Base-by-base conservation (phyloP, 2,113 vertebrate species). In the Percopsis transmontana region DNA sequence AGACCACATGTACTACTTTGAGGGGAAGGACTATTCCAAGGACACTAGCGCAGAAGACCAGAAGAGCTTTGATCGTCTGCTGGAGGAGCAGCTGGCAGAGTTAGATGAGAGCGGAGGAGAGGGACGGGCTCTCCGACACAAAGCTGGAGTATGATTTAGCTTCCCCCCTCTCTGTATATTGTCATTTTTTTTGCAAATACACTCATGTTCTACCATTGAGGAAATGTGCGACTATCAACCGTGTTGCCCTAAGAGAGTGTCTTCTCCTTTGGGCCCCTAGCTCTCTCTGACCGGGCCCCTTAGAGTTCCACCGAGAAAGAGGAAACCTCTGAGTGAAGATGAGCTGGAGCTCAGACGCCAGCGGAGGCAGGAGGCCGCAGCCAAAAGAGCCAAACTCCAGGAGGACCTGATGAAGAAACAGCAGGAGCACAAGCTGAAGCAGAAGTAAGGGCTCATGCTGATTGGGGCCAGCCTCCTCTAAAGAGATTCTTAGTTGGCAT, bases 1-100 rank as follows among this genome's bases (percentile, higher is more conserved):
- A 95, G 94, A 87, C 85, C 95, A 97, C 66, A 96, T 98, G 92
- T 98, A 97, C 10, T 85, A 91, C 73, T 98, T 95, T 9, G 96
- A 98, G 91, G 96, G 96, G 21, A 95, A 87, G 84, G 96, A 98
- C 85, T 98, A 98, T 77, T 98, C 95, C 19, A 95, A 93, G 69
- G 92, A 94, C 41, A 91, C 93, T 39, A 96, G 93, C 86, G 74
- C 84, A 45, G 93, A 93, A 51, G 96, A 98, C 85, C 89, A 90
- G 84, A 89, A 78, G 60, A 89, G 86, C 20, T 97, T 97, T 72
- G 85, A 93, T 24, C 79, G 86, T 44, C 76, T 97, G 76, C 40
- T 95, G 83, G 88, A 93, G 67, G 90, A 94, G 82, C 91, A 95
- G 87, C 87, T 91, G 84, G 63, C 58, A 0, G 40, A 91, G 72